A percentile compares a stretch with the other conserved stretches of the same genome.
Conservation (phyloP, 1,140 invertebrate genomes). For the Drosophila melanica region DNA sequence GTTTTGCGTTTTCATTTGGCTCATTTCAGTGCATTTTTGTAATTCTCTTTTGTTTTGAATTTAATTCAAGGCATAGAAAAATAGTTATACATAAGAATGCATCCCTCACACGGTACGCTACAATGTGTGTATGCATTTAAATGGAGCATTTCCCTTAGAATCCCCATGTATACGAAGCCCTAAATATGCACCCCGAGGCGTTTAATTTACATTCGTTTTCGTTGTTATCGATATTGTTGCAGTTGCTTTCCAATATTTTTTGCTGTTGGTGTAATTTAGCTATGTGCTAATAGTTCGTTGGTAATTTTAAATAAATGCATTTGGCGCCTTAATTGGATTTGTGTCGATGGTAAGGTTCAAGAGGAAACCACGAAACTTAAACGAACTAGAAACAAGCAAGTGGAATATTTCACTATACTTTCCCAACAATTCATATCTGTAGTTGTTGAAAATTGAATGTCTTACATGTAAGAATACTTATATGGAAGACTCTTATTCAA, state of each 20-base stretch:
- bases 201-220: constrained; percentile 65
- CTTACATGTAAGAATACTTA: not conserved
- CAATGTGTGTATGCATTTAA: constrained; percentile 44
- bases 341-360: not conserved
- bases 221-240: constrained; percentile 73
- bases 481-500: not conserved
- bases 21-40: constrained; percentile 53
- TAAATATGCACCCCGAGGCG: constrained; percentile 49
- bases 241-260: constrained; percentile 25
- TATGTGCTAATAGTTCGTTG: constrained; percentile 28
- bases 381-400: not conserved
- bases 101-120: constrained; percentile 4
- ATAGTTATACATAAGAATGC: constrained; percentile 60
- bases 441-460: not conserved
- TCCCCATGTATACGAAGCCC: constrained; percentile 48
- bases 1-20: constrained; percentile 31
- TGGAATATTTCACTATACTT: not conserved
- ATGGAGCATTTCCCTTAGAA: constrained; percentile 24
- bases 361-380: not conserved
- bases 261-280: constrained; percentile 41
- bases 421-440: not conserved
- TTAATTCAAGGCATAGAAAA: constrained; percentile 78
- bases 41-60: constrained; percentile 59
- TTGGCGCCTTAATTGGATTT: constrained; percentile 63
- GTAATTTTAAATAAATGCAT: constrained; percentile 62